Conservation (phyloP, 2,888 invertebrate species). For the Ramazzottius varieornatus region DNA sequence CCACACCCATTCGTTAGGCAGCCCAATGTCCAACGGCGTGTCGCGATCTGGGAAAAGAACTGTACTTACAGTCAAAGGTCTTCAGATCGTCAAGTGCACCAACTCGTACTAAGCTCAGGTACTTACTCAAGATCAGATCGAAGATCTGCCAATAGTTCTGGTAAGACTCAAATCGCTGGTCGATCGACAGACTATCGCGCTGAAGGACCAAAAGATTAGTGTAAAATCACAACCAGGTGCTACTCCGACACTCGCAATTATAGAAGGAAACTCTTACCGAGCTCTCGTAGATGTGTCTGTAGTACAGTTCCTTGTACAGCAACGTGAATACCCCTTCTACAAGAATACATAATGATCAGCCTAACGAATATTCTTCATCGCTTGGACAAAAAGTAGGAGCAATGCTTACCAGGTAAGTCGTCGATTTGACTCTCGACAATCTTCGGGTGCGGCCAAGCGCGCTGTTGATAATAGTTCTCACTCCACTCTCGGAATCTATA, state of each 20-base stretch:
- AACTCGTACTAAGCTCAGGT: too few species aligned
- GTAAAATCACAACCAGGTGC: too few species aligned
- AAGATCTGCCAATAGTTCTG: conserved; percentile 94
- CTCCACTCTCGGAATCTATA: neutral
- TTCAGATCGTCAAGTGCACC: too few species aligned
- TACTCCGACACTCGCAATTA: too few species aligned
- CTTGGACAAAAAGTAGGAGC: neutral
- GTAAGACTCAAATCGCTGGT: conserved; percentile 78
- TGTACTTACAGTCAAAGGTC: too few species aligned
- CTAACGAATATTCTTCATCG: neutral
- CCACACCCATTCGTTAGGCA: conserved; percentile 98
- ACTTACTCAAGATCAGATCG: conserved; percentile 63
- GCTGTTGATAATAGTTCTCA: neutral
- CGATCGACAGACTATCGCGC: conserved; percentile 56
- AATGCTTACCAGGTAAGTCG: neutral
- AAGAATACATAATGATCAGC: conserved; percentile 6
- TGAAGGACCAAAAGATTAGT: conserved; percentile 1
- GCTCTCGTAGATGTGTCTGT: conserved; percentile 81
- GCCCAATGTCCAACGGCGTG: conserved; percentile 40
- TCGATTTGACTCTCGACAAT: neutral
- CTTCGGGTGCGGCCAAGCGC: neutral
- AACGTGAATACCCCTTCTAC: conserved; percentile 54
- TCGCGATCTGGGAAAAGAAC: conserved; percentile 38
- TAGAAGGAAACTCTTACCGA: conserved; percentile 4
- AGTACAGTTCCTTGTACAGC: conserved; percentile 87